Evolutionary conservation across 1,140 invertebrate species (phyloP).

Genomic region (Neodiprion lecontei): DNA sequence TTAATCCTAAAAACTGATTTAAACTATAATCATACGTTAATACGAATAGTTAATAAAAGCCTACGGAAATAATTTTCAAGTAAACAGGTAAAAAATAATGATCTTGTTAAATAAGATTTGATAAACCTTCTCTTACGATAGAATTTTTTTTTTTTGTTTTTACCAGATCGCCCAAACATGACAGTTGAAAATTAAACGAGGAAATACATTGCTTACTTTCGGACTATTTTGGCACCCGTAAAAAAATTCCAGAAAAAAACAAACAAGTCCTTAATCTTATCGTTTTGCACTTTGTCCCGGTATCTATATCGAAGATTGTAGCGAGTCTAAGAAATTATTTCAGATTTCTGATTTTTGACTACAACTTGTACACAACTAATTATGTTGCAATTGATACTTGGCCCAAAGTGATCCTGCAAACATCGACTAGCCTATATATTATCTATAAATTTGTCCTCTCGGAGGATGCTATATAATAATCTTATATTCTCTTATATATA

Average conservation of each 20-base stretch:
- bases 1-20: neutral
- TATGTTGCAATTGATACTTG: too few species aligned
- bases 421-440: neutral
- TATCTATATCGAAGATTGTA: neutral
- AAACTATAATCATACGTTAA: neutral
- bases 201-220: too few species aligned
- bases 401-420: neutral
- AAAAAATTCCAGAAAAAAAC: neutral
- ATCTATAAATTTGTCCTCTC: constrained; percentile 7
- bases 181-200: too few species aligned
- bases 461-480: constrained; percentile 5
- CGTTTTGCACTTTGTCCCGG: neutral
- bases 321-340: too few species aligned
- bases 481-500: constrained; percentile 65
- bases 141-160: too few species aligned
- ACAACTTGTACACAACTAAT: too few species aligned
- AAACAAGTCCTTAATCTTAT: neutral
- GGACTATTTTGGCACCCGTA: neutral
- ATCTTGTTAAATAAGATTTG: neutral
- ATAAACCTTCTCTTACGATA: too few species aligned
- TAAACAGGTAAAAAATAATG: neutral
- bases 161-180: too few species aligned
- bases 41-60: neutral
- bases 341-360: too few species aligned
- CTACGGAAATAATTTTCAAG: neutral